Percentiles rank a stretch among this genome's conserved stretches.
Conservation (phyloP, 2,888 invertebrate genomes). For the Artemia sinica region DNA sequence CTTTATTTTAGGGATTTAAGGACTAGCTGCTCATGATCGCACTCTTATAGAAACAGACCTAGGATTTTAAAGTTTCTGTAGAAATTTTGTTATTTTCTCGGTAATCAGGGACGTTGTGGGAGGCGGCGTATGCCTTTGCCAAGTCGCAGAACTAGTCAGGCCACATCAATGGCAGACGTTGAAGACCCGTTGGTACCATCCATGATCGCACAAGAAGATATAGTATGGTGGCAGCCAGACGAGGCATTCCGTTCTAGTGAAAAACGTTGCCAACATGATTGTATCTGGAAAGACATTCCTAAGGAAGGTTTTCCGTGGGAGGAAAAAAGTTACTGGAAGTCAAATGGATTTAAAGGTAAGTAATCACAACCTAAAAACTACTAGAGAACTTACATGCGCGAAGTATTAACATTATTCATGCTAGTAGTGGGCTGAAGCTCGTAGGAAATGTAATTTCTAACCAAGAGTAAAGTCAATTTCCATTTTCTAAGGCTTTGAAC, state of each 20-base stretch:
- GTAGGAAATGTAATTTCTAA: too few species aligned
- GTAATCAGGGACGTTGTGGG: not conserved
- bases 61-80: not conserved
- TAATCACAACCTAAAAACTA: not conserved
- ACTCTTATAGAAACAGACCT: not conserved
- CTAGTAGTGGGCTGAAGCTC: too few species aligned
- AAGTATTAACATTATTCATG: too few species aligned
- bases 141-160: slow-evolving; percentile 6
- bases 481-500: too few species aligned
- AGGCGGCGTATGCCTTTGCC: slow-evolving; percentile 1
- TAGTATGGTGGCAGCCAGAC: not conserved
- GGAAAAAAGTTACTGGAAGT: not conserved
- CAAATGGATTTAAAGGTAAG: slow-evolving; percentile 6
- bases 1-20: too few species aligned
- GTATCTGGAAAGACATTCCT: not conserved
- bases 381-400: too few species aligned
- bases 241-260: not conserved
- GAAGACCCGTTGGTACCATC: not conserved
- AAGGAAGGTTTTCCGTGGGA: not conserved
- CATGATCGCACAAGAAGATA: not conserved
- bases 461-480: too few species aligned
- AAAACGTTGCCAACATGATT: not conserved
- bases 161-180: not conserved
- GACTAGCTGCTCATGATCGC: not conserved
- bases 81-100: not conserved